A percentile compares a stretch with the other conserved stretches of the same genome.
Evolutionary conservation across 1,140 invertebrate species (phyloP).

Genomic region (Listronotus oregonensis): DNA sequence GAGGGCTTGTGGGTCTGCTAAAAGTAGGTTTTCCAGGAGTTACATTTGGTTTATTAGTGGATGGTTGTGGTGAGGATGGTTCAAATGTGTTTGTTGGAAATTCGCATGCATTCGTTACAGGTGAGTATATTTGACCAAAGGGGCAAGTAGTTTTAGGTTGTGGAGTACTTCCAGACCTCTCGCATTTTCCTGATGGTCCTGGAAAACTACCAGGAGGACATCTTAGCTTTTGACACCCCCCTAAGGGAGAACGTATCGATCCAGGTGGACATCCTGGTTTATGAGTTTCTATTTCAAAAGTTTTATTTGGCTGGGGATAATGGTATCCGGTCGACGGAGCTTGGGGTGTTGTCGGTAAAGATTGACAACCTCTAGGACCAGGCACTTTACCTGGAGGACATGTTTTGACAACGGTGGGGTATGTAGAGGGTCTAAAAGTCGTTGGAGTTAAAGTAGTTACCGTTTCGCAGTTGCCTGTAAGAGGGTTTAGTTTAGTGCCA

Average conservation of each 20-base stretch:
- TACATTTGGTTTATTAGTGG: conserved; percentile 25
- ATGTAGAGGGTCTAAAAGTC: not conserved
- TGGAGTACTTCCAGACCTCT: not conserved
- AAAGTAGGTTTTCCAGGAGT: conserved; percentile 31
- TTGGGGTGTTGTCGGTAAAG: not conserved
- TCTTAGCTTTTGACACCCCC: conserved; percentile 16
- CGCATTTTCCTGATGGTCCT: conserved; percentile 22
- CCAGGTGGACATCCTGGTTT: conserved; percentile 11
- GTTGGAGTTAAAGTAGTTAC: not conserved
- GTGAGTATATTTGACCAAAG: conserved; percentile 32
- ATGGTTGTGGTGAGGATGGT: conserved; percentile 20
- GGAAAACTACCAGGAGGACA: conserved; percentile 23
- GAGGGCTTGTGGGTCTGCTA: conserved; percentile 17
- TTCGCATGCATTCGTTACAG: conserved; percentile 28
- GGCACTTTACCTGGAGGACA: conserved; percentile 10
- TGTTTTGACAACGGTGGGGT: not conserved
- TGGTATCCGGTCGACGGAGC: not conserved
- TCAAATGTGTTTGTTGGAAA: conserved; percentile 13
- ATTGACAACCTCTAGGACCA: conserved; percentile 19
- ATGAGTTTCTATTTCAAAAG: conserved; percentile 1
- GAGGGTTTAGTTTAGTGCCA: too few species aligned
- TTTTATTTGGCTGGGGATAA: not conserved
- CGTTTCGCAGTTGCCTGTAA: not conserved
- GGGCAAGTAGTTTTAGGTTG: conserved; percentile 14
- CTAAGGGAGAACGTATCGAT: conserved; percentile 16